Evolutionary conservation across 2,888 invertebrate species (phyloP).

Genomic region (Cheilosia grossa): DNA sequence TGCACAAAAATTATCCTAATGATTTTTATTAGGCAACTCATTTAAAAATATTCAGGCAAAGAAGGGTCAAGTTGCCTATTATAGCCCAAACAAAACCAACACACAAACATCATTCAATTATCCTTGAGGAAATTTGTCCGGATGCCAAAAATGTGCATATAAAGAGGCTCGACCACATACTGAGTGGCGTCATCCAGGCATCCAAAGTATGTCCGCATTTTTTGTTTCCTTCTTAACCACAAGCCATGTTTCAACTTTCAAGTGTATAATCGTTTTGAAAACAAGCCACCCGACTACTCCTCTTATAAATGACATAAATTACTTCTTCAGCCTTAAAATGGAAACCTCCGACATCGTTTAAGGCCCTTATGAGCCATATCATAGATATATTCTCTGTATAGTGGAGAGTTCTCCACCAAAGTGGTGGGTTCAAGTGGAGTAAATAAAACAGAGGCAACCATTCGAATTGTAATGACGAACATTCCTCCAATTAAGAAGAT

Average conservation of each 20-base stretch:
- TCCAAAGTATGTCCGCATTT: constrained; percentile 26
- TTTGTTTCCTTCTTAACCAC: constrained; percentile 56
- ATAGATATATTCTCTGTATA: constrained; percentile 5
- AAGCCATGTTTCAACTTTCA: constrained; percentile 61
- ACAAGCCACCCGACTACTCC: constrained; percentile 9
- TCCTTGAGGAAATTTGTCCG: constrained; percentile 45
- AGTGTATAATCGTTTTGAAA: constrained; percentile 54
- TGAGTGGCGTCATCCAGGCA: constrained; percentile 63
- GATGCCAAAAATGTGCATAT: constrained; percentile 58
- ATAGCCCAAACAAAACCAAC: background rate
- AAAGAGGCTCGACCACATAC: constrained; percentile 56
- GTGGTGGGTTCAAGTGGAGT: constrained; percentile 53
- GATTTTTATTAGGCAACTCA: background rate
- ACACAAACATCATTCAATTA: constrained; percentile 30
- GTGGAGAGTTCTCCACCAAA: constrained; percentile 34
- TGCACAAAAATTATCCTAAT: background rate
- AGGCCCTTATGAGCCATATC: constrained; percentile 53
- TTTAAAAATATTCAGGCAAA: background rate
- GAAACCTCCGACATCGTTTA: constrained; percentile 40
- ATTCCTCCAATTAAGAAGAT: constrained; percentile 74
- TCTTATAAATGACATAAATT: constrained; percentile 56
- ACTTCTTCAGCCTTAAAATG: constrained; percentile 51
- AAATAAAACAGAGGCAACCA: constrained; percentile 71
- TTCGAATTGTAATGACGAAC: constrained; percentile 71
- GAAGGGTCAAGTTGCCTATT: constrained; percentile 29